Evolutionary conservation across 37 sponge, comb jelly and placozoan species (phyloP).

Genomic region (Eunapius fragilis): DNA sequence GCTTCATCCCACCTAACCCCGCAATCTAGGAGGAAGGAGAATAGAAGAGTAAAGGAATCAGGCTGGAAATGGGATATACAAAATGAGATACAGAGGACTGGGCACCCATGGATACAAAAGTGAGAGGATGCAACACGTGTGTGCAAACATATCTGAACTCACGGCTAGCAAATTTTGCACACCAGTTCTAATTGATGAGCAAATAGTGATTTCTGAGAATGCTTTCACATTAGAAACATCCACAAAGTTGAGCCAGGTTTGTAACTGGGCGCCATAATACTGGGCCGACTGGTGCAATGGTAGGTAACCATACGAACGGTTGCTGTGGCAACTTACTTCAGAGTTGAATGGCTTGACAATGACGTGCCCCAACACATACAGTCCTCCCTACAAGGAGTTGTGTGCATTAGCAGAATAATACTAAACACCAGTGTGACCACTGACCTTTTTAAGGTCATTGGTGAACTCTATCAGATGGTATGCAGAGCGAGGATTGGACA

Average conservation of each 20-base stretch:
- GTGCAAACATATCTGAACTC: no score
- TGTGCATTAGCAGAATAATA: background rate
- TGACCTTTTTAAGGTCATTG: slow-evolving; percentile 96
- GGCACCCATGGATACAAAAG: no score
- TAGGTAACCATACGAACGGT: no score
- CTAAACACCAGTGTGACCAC: background rate
- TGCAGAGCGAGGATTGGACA: slow-evolving; percentile 88
- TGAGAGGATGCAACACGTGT: no score
- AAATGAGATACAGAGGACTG: no score
- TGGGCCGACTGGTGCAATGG: slow-evolving; percentile 43
- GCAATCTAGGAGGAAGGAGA: slow-evolving; percentile 60
- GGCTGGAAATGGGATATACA: no score
- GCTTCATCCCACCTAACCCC: slow-evolving; percentile 99
- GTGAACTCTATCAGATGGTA: slow-evolving; percentile 85
- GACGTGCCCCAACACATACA: slow-evolving; percentile 89
- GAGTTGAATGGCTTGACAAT: slow-evolving; percentile 52
- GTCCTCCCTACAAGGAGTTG: slow-evolving; percentile 69
- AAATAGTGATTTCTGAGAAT: slow-evolving; percentile 90
- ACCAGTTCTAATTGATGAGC: slow-evolving; percentile 75
- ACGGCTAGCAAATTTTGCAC: slow-evolving; percentile 79
- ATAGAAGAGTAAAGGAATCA: no score
- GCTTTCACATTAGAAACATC: slow-evolving; percentile 89
- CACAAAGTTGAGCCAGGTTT: slow-evolving; percentile 92
- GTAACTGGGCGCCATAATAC: slow-evolving; percentile 53
- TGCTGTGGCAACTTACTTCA: slow-evolving; percentile 36